phyloP scores from a whole-genome alignment of 2,888 invertebrate species.

The Nymphalis polychloros region DNA sequence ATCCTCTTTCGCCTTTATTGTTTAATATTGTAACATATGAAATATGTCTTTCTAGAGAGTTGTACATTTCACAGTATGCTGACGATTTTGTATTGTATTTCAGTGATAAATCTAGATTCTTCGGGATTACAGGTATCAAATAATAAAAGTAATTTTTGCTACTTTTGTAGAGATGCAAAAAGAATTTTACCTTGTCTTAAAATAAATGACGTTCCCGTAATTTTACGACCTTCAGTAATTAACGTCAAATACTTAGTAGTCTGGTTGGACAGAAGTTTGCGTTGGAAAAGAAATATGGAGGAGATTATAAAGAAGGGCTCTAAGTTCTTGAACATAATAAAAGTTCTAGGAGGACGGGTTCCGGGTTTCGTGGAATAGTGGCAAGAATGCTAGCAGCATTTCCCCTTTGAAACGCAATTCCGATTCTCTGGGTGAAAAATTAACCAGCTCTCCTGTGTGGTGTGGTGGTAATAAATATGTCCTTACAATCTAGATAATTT shows the following conservation, averaged over 20 bases:
- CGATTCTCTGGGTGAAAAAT: no score
- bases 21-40: not conserved
- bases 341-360: no score
- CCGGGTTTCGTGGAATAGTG: no score
- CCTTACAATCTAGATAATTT: no score
- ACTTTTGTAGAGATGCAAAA: conserved; percentile 1
- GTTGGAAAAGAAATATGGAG: no score
- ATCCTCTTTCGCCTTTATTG: not conserved
- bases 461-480: no score
- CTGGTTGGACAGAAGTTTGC: conserved; percentile 6
- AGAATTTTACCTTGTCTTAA: conserved; percentile 2
- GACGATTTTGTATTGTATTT: not conserved
- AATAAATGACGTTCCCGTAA: not conserved
- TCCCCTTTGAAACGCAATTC: no score
- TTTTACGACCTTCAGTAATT: not conserved
- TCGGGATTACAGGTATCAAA: not conserved
- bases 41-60: not conserved
- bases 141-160: not conserved
- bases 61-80: not conserved
- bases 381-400: no score
- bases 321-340: no score
- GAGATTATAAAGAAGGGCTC: no score
- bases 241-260: conserved; percentile 1
- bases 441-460: no score
- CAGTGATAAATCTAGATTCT: no score